Evolutionary conservation across 2,888 invertebrate species (phyloP).

Genomic region (Seira sanloemensis): DNA sequence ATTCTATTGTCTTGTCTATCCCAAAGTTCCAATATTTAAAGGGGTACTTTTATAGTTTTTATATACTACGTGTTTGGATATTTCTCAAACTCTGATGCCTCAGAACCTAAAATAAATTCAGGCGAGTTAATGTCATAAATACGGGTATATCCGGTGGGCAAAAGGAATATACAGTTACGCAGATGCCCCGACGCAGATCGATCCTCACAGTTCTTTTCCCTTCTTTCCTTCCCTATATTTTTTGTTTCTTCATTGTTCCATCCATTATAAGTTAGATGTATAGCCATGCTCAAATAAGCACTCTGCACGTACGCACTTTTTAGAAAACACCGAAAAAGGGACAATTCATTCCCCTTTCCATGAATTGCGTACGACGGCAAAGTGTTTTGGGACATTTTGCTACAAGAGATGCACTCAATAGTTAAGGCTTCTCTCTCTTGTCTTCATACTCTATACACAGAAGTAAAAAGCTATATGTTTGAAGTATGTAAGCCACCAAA

Average conservation of each 20-base stretch:
- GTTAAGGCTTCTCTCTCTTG: no score
- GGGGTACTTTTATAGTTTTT: not conserved
- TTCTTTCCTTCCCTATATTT: conserved; percentile 27
- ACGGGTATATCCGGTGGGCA: conserved; percentile 55
- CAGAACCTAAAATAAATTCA: no score
- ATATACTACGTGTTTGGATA: no score
- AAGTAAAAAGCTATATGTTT: no score
- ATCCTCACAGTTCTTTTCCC: conserved; percentile 58
- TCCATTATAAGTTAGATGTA: not conserved
- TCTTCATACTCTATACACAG: no score
- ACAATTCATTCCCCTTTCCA: not conserved
- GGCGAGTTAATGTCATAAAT: conserved; percentile 31
- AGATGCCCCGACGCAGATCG: conserved; percentile 68
- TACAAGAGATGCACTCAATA: no score
- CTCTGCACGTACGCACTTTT: not conserved
- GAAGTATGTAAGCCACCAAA: no score
- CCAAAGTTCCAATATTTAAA: not conserved
- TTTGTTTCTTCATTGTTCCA: no score
- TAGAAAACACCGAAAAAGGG: conserved; percentile 20
- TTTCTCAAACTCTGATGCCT: no score
- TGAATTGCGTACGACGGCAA: not conserved
- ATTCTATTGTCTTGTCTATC: not conserved
- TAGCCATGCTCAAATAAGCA: not conserved
- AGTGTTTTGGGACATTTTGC: no score
- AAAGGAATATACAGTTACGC: conserved; percentile 58